Conservation (phyloP, 2,888 invertebrate genomes). For the Hyposoter didymator region DNA sequence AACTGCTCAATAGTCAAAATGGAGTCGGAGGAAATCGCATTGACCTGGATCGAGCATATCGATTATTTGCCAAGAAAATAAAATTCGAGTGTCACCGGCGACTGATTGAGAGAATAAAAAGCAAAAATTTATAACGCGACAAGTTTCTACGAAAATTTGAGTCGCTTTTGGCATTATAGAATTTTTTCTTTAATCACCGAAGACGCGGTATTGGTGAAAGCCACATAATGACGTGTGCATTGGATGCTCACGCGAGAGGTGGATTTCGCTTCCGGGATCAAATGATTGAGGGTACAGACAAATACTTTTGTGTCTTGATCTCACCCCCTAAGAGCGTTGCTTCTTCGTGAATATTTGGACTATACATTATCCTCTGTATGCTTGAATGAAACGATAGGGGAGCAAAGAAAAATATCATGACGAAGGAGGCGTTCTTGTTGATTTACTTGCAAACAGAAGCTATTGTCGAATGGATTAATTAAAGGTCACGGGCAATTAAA, state of each 20-base stretch:
- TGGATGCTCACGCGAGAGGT: background rate
- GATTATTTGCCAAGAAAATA: no score
- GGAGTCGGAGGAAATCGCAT: no score
- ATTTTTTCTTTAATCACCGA: background rate
- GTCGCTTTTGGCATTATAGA: background rate
- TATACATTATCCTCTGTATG: background rate
- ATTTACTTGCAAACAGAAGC: background rate
- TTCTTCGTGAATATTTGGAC: background rate
- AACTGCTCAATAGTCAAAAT: background rate
- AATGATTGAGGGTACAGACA: background rate
- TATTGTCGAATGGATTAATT: background rate
- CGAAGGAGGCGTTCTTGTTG: background rate
- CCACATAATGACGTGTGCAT: background rate
- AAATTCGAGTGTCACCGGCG: no score
- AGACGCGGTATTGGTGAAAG: background rate
- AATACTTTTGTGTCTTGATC: constrained; percentile 13
- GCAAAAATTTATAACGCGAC: background rate
- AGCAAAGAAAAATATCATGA: background rate
- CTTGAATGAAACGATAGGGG: constrained; percentile 1
- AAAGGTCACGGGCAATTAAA: background rate
- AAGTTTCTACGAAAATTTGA: background rate
- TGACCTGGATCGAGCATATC: no score
- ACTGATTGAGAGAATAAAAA: background rate
- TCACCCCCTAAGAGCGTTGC: background rate
- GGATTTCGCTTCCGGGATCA: background rate